Percentiles rank a stretch among this genome's conserved stretches.
phyloP scores from a whole-genome alignment of 53 echinoderm and acorn worm species.

The Echinarachnius parma region DNA sequence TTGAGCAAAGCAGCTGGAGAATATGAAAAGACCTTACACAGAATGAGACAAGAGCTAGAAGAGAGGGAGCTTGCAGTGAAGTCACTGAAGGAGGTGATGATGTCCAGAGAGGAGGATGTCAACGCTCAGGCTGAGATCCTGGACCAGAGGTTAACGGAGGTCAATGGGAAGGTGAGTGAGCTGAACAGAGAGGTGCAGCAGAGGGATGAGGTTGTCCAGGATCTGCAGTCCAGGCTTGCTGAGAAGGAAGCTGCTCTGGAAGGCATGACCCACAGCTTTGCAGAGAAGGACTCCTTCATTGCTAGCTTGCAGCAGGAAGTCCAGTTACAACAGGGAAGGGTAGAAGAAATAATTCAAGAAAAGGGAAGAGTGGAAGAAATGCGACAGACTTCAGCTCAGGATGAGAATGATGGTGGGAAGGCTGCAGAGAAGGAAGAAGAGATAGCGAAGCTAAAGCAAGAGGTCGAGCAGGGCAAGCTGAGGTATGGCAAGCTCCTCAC shows the following conservation, averaged over 20 bases:
- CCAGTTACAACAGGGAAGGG: constrained; percentile 38
- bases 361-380: constrained; percentile 50
- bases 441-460: constrained; percentile 53
- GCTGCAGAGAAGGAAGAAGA: constrained; percentile 42
- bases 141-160: constrained; percentile 45
- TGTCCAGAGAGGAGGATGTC: constrained; percentile 63
- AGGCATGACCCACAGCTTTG: constrained; percentile 61
- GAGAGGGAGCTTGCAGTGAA: constrained; percentile 44
- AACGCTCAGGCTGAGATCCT: constrained; percentile 56
- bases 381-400: constrained; percentile 46
- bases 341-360: no score
- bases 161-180: constrained; percentile 56
- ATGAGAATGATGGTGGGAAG: constrained; percentile 25
- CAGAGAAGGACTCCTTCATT: constrained; percentile 72
- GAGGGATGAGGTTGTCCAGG: constrained; percentile 46
- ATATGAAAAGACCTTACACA: constrained; percentile 40
- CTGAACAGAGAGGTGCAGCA: constrained; percentile 52
- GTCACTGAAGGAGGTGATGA: constrained; percentile 59
- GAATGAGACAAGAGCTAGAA: constrained; percentile 61
- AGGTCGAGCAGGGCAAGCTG: constrained; percentile 75
- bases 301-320: constrained; percentile 54
- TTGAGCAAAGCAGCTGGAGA: constrained; percentile 23
- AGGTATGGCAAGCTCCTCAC: constrained; percentile 81
- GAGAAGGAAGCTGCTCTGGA: constrained; percentile 50
- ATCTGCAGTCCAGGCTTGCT: constrained; percentile 48